Percentiles rank a stretch among this genome's conserved stretches.
Evolutionary conservation across 2,113 vertebrate species (phyloP).

Genomic region (Channa argus): DNA sequence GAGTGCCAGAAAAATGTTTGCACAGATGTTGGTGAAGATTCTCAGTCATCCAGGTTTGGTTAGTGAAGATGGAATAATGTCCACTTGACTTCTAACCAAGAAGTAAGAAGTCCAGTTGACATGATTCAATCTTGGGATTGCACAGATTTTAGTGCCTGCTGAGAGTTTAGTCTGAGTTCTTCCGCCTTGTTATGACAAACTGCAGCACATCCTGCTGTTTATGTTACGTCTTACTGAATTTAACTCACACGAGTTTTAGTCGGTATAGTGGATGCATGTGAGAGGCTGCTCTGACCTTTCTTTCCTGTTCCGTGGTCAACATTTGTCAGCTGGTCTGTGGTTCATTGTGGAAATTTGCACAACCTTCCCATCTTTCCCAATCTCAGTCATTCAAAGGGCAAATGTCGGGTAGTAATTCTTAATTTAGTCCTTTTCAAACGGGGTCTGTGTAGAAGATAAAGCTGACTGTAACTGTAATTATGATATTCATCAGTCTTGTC

Average conservation of each 20-base stretch:
- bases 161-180: not conserved
- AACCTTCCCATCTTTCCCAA: not conserved
- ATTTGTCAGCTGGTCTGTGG: conserved; percentile 20
- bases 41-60: too few species aligned
- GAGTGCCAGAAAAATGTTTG: conserved; percentile 55
- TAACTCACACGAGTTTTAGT: too few species aligned
- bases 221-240: too few species aligned
- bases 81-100: too few species aligned
- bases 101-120: too few species aligned
- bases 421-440: not conserved
- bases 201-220: not conserved
- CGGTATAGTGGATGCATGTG: not conserved
- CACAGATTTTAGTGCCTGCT: conserved; percentile 2
- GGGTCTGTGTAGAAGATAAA: not conserved
- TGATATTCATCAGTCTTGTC: too few species aligned
- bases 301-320: conserved; percentile 35
- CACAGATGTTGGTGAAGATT: conserved; percentile 56
- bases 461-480: too few species aligned
- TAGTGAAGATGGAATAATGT: too few species aligned
- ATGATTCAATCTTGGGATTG: too few species aligned
- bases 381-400: not conserved
- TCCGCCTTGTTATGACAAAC: not conserved
- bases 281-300: conserved; percentile 3
- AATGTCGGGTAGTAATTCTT: conserved; percentile 7
- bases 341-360: not conserved